Percentiles rank a stretch among this genome's conserved stretches.
Evolutionary conservation across 1,140 invertebrate genomes (phyloP).

Genomic region (Caenorhabditis latens): DNA sequence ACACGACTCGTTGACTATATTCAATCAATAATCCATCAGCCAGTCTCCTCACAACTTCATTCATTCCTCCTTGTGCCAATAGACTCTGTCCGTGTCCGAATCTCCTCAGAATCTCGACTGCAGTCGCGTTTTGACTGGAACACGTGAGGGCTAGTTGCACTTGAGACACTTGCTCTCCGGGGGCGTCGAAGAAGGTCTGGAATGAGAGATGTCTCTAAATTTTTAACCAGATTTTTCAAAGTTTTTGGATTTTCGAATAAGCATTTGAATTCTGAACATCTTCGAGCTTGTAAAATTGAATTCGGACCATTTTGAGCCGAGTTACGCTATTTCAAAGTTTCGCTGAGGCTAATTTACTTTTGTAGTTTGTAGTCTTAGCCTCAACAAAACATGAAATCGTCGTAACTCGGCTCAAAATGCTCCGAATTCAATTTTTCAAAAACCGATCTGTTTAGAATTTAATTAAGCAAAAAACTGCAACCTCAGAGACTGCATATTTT

Average conservation of each 20-base stretch:
- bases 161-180: conserved; percentile 58
- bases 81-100: conserved; percentile 61
- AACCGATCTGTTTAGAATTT: no score
- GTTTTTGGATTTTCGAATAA: no score
- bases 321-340: background rate
- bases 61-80: conserved; percentile 43
- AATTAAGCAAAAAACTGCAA: no score
- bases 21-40: conserved; percentile 51
- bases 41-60: conserved; percentile 45
- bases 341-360: background rate
- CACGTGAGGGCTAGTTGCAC: conserved; percentile 59
- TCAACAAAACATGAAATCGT: background rate
- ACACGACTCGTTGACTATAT: conserved; percentile 43
- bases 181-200: conserved; percentile 59
- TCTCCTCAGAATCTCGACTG: conserved; percentile 55
- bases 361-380: background rate
- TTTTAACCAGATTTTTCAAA: no score
- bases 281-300: background rate
- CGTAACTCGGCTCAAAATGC: no score
- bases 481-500: no score
- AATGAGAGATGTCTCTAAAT: conserved; percentile 1
- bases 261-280: no score
- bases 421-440: no score
- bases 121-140: conserved; percentile 60
- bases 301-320: background rate